Conservation (phyloP, 1,140 invertebrate species). For the Camponotus pennsylvanicus region DNA sequence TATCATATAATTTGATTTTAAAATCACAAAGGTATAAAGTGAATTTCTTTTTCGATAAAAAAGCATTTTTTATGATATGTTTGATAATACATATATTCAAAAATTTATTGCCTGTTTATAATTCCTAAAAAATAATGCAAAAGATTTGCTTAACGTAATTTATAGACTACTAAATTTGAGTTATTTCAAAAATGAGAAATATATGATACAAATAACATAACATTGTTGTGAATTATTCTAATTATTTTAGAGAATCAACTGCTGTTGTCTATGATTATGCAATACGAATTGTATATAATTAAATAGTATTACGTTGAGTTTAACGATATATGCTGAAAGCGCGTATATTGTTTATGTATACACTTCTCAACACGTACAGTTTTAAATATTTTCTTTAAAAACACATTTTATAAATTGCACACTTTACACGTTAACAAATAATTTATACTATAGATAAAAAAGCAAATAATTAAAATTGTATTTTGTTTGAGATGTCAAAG, state of each 20-base stretch:
- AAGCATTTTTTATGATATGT: no score
- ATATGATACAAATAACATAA: conserved; percentile 52
- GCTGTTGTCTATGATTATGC: not conserved
- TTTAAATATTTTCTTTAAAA: not conserved
- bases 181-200: conserved; percentile 42
- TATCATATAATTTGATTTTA: not conserved
- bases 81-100: no score
- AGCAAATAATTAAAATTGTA: not conserved
- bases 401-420: conserved; percentile 1
- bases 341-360: not conserved
- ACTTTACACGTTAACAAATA: not conserved
- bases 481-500: conserved; percentile 11
- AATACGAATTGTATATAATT: not conserved
- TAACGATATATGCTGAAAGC: not conserved
- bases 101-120: no score
- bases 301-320: not conserved
- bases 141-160: conserved; percentile 65
- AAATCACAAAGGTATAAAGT: not conserved
- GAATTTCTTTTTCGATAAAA: no score
- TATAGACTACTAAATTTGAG: not conserved
- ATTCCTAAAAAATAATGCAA: not conserved
- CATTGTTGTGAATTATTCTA: conserved; percentile 46
- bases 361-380: not conserved
- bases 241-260: not conserved
- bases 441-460: conserved; percentile 3